Evolutionary conservation across 2,797 vertebrate species (phyloP), one percentile per base, ranked within the genome.

Genomic region (Emydoidea blandingii): DNA sequence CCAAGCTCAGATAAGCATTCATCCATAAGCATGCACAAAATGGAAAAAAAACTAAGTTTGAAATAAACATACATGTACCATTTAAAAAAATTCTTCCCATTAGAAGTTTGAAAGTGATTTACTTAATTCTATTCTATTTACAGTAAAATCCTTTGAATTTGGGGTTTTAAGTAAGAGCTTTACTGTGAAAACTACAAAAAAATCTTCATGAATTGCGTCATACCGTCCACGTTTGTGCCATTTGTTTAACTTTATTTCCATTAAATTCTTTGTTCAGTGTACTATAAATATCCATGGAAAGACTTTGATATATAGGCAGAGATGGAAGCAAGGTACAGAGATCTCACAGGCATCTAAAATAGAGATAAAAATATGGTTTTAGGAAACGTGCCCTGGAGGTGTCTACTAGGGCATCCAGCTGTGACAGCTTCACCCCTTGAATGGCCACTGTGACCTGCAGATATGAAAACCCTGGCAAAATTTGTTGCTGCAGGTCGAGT

Each of bases 1-100:
- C 37, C 11, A 3, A 94, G 87, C 72, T 89, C 85, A 90, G 50
- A 90, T 65, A 88, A 68, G 87, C n/a, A 83, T 91, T 95, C 5
- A 65, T 82, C 81, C 93, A 52, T 85, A 94, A 96, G 37, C 37
- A 86, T 74, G 16, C 88, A 81, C 44, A 95, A 92, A 97, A 93
- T 3, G 41, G 10, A 96, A 95, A 88, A 76, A 41, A 72, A 76
- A 41, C 5, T 47, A 56, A 5, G 11, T 72, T 84, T 87, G 50
- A 94, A 87, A 41, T 87, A 47, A 31, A 79, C 84, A 23, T 68
- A 74, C 50, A 62, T 88, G 85, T 86, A 72, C 37, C 86, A 53
- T 92, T 65, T 53, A 25, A 54, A 54, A 25, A 53, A 54, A 52
- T 12, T 80, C 79, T 11, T 4, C 1, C 59, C 12, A 76, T 85